Percentiles rank a stretch among this genome's conserved stretches.
Evolutionary conservation across 2,113 vertebrate species (phyloP).

Genomic region (human): GRCh38 chr1:63480001-63480500

Average conservation of each 20-base stretch:
- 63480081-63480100: background rate
- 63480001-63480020: background rate
- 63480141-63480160: background rate
- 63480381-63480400: background rate
- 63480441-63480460: background rate
- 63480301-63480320: background rate
- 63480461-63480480: background rate
- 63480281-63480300: background rate
- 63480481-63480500: constrained; percentile 6
- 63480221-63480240: background rate
- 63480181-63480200: background rate
- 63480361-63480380: background rate
- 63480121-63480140: background rate
- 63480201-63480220: background rate
- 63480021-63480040: background rate
- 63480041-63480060: background rate
- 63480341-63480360: background rate
- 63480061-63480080: background rate
- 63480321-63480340: constrained; percentile 1
- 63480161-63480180: background rate
- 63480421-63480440: background rate
- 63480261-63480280: background rate
- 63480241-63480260: background rate
- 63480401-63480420: background rate
- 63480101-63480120: background rate